Evolutionary conservation across 2,113 vertebrate genomes (phyloP).

Genomic region (Malurus elegans): DNA sequence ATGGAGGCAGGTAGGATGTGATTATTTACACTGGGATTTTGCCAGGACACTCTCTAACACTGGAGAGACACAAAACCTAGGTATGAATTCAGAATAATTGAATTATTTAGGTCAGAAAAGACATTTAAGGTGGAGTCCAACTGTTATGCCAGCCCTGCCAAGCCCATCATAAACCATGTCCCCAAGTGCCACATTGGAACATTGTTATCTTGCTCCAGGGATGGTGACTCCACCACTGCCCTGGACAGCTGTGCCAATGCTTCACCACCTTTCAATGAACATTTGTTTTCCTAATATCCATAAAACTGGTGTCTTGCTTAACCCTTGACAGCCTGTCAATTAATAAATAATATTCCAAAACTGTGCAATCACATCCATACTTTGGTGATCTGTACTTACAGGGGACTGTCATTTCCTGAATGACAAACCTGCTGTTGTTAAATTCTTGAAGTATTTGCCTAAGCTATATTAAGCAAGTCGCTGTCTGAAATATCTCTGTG

Average conservation of each 20-base stretch:
- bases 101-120: neutral
- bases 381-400: conserved; percentile 9
- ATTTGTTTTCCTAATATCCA: neutral
- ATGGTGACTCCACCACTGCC: neutral
- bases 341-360: neutral
- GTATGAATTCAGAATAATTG: neutral
- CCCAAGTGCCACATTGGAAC: neutral
- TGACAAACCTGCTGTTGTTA: neutral
- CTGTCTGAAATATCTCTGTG: neutral
- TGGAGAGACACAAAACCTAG: neutral
- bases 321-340: neutral
- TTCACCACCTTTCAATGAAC: neutral
- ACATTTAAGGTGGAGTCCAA: neutral
- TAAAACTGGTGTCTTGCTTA: neutral
- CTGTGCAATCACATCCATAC: neutral
- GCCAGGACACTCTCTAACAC: neutral
- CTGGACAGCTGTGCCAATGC: neutral
- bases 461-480: conserved; percentile 17
- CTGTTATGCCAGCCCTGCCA: neutral
- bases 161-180: too few relatives aligned
- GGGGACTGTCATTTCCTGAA: neutral
- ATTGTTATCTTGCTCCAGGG: neutral
- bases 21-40: neutral
- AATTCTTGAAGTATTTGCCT: neutral
- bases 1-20: neutral